These are phyloP conservation scores for Pitta sordida DNA, from an alignment of 2,113 vertebrate genomes.

Conservation along the genomic window DNA sequence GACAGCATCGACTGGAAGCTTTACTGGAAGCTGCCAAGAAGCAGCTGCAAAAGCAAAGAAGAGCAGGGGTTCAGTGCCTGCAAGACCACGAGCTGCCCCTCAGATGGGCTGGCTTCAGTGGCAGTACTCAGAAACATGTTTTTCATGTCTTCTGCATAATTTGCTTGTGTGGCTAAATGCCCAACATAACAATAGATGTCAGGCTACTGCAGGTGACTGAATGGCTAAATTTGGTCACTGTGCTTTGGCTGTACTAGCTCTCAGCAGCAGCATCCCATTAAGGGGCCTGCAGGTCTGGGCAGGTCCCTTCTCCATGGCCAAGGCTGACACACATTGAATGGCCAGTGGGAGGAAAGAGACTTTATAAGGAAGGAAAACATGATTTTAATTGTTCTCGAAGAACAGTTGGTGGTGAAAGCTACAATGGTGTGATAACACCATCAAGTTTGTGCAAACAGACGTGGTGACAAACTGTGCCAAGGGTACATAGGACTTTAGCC, in stretches of 20 bases:
- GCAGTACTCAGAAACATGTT: not conserved
- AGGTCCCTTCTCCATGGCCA: not conserved
- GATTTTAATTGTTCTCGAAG: not conserved
- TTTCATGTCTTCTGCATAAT: not conserved
- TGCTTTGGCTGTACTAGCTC: not conserved
- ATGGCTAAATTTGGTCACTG: not conserved
- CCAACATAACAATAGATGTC: not conserved
- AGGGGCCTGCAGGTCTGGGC: not conserved
- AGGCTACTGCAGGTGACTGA: not conserved
- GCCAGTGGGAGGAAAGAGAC: not conserved
- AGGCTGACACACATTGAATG: not conserved
- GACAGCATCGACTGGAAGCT: not conserved
- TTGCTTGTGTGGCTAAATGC: fast-evolving
- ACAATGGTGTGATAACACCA: fast-evolving
- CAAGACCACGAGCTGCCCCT: not conserved
- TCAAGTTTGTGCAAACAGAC: not conserved
- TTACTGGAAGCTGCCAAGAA: not conserved
- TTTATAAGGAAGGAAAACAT: not conserved
- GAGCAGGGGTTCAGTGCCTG: not conserved
- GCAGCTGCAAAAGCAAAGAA: not conserved
- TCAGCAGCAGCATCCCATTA: not conserved
- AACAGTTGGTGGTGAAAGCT: not conserved
- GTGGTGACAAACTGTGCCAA: not conserved
- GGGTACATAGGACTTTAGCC: not conserved
- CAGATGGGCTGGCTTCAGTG: not conserved